A percentile compares a stretch with the other conserved stretches of the same genome.
Conservation (phyloP, 2,113 vertebrate species). For the Poeciliopsis retropinna region DNA sequence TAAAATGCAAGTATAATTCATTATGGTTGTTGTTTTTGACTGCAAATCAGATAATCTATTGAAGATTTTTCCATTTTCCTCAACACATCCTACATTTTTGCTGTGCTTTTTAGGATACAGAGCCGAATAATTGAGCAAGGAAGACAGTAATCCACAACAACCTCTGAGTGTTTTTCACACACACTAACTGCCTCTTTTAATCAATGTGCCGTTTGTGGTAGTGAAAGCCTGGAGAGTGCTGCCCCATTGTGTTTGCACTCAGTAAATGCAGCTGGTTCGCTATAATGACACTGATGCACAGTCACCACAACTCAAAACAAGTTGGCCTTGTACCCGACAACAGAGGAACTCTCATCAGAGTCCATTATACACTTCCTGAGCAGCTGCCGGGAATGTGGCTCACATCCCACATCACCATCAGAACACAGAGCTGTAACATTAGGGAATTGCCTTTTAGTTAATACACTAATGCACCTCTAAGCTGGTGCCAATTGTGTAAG, state of each 20-base stretch:
- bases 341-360: slow-evolving; percentile 13
- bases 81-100: slow-evolving; percentile 3
- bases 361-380: slow-evolving; percentile 15
- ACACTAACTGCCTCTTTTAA: slow-evolving; percentile 59
- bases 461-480: slow-evolving; percentile 72
- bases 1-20: background rate
- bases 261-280: slow-evolving; percentile 38
- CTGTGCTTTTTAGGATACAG: slow-evolving; percentile 8
- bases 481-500: slow-evolving; percentile 58
- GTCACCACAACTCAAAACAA: slow-evolving; percentile 19
- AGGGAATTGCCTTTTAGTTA: slow-evolving; percentile 58
- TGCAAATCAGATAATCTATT: background rate
- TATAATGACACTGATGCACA: slow-evolving; percentile 5
- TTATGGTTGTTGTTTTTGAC: background rate
- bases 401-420: slow-evolving; percentile 19
- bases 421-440: slow-evolving; percentile 39
- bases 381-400: slow-evolving; percentile 24
- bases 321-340: slow-evolving; percentile 1
- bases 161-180: slow-evolving; percentile 48
- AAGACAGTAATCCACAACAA: slow-evolving; percentile 41
- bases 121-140: background rate
- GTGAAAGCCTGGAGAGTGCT: slow-evolving; percentile 61
- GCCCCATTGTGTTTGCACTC: slow-evolving; percentile 66
- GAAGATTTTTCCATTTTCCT: background rate
- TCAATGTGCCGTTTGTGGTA: slow-evolving; percentile 24